Evolutionary conservation across 23 tunicate species (phyloP), one percentile per base, ranked within the genome.

Genomic region (Oikopleura vanhoeffeni): DNA sequence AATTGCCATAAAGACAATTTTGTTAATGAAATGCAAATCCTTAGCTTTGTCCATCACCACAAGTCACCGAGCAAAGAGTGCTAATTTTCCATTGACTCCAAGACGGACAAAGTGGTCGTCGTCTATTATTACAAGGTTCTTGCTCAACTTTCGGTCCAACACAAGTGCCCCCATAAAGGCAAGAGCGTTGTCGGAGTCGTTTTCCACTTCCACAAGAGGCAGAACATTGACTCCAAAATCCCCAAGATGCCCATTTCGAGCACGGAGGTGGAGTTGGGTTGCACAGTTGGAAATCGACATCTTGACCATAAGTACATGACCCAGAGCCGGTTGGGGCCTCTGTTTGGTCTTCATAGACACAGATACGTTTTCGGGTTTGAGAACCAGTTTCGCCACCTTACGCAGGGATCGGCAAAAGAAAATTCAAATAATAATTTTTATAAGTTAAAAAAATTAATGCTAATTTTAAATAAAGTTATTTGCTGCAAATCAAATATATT

Each of bases 241-340:
- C 79, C 79, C 79, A 71, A 30, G 3, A 2, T 33, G 79, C 79
- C 79, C 79, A 71, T 30, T 71, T 49, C 24, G 64, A 49, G 79
- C 79, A 71, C 4, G 79, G 79, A 2, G 27, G 27, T 33, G 79
- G 79, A 2, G 35, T 30, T 32, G 79, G 79, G 36, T 13, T 3
- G 38, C 79, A 71, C 34, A 13, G 4, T 24, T 38, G 27, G 38
- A 13, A 71, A 13, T 28, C 3, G 27, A 71, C 79, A 71, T 71
- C 38, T 18, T 71, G 34, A 18, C 79, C 79, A 32, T 13, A 2
- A 2, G 27, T 71, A 71, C 79, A 71, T 2, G 27, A 13, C 4
- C 35, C 79, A 71, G 35, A 2, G 27, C 34, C 34, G 35, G 32
- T 18, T 13, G 27, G 27, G 38, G 79, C 27, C 79, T 2, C 38